These are phyloP conservation scores for Drosophila paracracens DNA, from an alignment of 2,888 invertebrate species.

Conservation along the genomic window DNA sequence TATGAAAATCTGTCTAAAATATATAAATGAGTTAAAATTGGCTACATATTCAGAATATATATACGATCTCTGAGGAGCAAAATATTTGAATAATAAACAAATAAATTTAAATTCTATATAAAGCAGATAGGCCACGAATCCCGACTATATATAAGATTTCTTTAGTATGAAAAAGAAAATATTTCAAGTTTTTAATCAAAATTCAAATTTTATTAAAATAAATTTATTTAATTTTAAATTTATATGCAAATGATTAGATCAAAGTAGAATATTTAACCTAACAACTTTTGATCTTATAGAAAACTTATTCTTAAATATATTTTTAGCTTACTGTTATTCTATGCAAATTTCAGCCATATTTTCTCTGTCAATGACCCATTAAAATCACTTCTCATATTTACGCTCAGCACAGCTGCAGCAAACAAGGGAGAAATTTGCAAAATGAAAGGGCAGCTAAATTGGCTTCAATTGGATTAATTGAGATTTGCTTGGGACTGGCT, in stretches of 20 bases:
- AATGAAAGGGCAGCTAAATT: slow-evolving; percentile 51
- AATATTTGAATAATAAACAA: neutral
- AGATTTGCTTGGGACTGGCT: slow-evolving; percentile 6
- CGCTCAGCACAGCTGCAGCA: neutral
- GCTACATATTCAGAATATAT: neutral
- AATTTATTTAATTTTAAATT: too few species aligned
- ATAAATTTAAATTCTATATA: neutral
- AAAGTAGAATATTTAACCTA: neutral
- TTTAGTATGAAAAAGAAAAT: neutral
- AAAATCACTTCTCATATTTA: neutral
- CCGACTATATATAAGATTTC: neutral
- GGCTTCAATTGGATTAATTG: slow-evolving; percentile 69
- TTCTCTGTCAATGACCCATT: neutral
- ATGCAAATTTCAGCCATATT: neutral
- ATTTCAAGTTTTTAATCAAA: too few species aligned
- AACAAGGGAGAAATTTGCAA: neutral
- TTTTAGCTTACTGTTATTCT: neutral
- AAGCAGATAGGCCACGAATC: neutral
- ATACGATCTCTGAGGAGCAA: neutral
- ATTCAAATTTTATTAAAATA: neutral
- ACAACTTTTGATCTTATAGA: neutral
- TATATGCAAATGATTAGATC: too few species aligned
- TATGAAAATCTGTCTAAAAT: neutral
- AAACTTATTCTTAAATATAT: neutral
- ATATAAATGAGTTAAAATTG: neutral